phyloP scores from a whole-genome alignment of 1,140 invertebrate genomes.

The Eciton burchellii region DNA sequence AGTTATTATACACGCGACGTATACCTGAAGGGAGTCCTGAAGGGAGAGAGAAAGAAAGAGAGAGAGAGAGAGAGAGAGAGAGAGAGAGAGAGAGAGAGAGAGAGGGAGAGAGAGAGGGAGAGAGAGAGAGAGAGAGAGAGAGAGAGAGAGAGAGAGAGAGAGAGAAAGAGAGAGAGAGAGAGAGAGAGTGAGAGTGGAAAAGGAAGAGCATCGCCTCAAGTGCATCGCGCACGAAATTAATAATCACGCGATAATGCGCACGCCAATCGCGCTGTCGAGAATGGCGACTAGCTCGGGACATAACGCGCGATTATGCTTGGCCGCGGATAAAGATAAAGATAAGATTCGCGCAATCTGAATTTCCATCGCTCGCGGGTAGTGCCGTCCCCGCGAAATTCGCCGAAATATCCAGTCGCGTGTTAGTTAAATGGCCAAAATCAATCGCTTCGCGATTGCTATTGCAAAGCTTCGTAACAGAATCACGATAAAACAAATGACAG shows the following conservation, averaged over 20 bases:
- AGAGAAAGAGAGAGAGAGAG: neutral
- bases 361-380: neutral
- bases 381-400: slow-evolving; percentile 3
- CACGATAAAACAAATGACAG: too few species aligned
- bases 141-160: neutral
- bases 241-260: slow-evolving; percentile 15
- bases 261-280: neutral
- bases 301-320: slow-evolving; percentile 23
- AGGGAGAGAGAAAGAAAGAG: neutral
- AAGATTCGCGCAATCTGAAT: slow-evolving; percentile 10
- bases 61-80: neutral
- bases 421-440: too few species aligned
- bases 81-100: neutral
- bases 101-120: neutral
- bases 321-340: slow-evolving; percentile 24
- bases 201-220: too few species aligned
- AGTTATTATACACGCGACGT: slow-evolving; percentile 10
- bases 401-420: too few species aligned
- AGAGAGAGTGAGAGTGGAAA: too few species aligned
- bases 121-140: neutral
- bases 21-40: neutral
- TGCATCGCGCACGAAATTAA: slow-evolving; percentile 41
- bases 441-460: too few species aligned
- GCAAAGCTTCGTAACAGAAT: too few species aligned
- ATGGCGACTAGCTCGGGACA: neutral